Percentiles rank a stretch among this genome's conserved stretches.
Evolutionary conservation across 1,140 invertebrate species (phyloP).

Genomic region (Heliconius congener): DNA sequence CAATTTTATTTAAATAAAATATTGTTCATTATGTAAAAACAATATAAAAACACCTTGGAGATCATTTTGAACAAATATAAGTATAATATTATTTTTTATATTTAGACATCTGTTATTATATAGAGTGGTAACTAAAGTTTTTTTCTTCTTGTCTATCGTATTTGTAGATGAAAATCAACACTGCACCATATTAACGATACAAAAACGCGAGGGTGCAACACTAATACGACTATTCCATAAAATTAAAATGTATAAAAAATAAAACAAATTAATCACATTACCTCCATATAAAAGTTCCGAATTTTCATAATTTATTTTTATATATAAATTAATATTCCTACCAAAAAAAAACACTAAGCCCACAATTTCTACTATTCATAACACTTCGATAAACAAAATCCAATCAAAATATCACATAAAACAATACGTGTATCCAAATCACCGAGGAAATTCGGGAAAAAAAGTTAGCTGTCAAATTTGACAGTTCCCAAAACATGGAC

Average conservation of each 20-base stretch:
- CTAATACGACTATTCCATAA: constrained; percentile 2
- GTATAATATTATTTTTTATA: too few relatives aligned
- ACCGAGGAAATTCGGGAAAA: constrained; percentile 15
- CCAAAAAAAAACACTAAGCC: neutral
- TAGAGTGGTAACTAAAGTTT: too few relatives aligned
- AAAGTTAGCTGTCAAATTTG: constrained; percentile 37
- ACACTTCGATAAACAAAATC: neutral
- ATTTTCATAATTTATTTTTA: constrained; percentile 71
- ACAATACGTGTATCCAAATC: constrained; percentile 28
- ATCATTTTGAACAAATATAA: too few relatives aligned
- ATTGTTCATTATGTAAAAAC: too few relatives aligned
- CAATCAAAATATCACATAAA: neutral
- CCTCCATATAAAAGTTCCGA: constrained; percentile 66
- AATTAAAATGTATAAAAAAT: constrained; percentile 32
- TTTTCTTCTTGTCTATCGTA: too few relatives aligned
- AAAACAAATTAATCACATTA: constrained; percentile 35
- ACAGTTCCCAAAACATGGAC: constrained; percentile 33
- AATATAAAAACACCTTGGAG: too few relatives aligned
- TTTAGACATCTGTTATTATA: too few relatives aligned
- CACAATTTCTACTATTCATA: neutral
- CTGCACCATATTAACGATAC: too few relatives aligned
- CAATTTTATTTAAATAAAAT: too few relatives aligned
- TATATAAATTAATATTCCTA: neutral
- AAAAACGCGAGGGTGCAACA: too few relatives aligned
- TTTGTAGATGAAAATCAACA: too few relatives aligned